Base-by-base conservation (phyloP, 35 echinoderm and acorn worm genomes). In the Anneissia japonica region DNA sequence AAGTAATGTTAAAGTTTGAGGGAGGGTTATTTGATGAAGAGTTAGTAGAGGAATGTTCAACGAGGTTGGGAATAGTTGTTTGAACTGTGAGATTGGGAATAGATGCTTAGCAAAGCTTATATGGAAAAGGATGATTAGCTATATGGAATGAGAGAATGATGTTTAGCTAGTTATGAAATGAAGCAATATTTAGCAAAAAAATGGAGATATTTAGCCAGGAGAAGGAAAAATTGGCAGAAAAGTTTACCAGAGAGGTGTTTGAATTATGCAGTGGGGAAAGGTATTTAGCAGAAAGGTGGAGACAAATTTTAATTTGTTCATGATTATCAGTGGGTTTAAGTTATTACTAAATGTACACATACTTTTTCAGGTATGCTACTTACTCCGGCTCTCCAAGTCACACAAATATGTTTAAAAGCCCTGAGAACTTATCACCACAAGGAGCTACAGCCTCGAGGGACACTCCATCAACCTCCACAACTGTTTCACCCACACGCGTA, bases 371-470 rank as follows among this genome's bases (percentile, higher is more conserved):
- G 31, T 38, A 75, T 46, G 11, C 13, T 75, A 46, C 72, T 39
- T 76, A 34, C 34, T 84, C 34, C 85, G 26, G 72, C 12, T 85
- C 39, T 90, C 76, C 30, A 39, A 97, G 94, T 64, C 51, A 64
- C 26, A 64, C 51, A 64, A 64, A 64, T 23, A 64, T 64, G 81
- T 92, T 89, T 26, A 89, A 81, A 73, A 97, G 94, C 73, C 94
- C 94, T 30, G 91, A 81, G 17, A 93, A 81, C 79, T 84, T 87
- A 17, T 83, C 87, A 72, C 72, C 86, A 28, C 87, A 85, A 46
- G 74, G 87, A 78, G 76, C 84, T 35, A 72, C 78, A 80, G 39
- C 87, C 73, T 72, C 85, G 40, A 4, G 64, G 3, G 80, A 92
- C 35, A 81, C 82, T 43, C 79, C 72, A 35, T 84, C 38, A 74